phyloP scores from a whole-genome alignment of 2,888 invertebrate genomes.

The Plebejus melissa region DNA sequence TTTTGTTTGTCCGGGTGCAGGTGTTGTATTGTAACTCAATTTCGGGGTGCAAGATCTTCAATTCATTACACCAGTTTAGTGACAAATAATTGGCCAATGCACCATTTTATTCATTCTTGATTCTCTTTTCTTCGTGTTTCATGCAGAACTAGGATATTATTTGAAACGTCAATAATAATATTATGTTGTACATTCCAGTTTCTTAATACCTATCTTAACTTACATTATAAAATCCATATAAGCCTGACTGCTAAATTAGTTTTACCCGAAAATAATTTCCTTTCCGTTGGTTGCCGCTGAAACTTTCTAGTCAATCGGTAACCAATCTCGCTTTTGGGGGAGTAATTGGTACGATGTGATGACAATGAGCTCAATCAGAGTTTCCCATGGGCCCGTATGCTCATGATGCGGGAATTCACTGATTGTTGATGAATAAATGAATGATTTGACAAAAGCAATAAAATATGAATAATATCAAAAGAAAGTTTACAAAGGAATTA shows the following conservation, averaged over 20 bases:
- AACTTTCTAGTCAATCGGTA: not conserved
- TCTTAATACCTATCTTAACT: too few species aligned
- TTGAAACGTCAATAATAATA: too few species aligned
- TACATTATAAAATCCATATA: too few species aligned
- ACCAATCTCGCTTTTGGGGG: not conserved
- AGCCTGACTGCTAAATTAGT: too few species aligned
- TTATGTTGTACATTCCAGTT: too few species aligned
- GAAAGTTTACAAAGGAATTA: not conserved
- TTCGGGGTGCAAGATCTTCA: not conserved
- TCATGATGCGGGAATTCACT: conserved; percentile 39
- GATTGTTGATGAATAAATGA: conserved; percentile 8
- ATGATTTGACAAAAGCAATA: not conserved
- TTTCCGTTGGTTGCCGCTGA: not conserved
- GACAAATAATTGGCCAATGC: too few species aligned
- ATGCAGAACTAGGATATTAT: too few species aligned
- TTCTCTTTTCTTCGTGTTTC: too few species aligned
- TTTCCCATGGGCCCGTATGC: conserved; percentile 55
- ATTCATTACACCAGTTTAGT: too few species aligned
- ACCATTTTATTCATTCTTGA: too few species aligned
- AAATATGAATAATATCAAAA: not conserved
- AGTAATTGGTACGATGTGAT: conserved; percentile 37
- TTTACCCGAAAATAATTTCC: not conserved
- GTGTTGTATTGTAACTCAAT: not conserved
- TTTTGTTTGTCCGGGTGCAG: not conserved
- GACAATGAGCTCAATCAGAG: conserved; percentile 63